A percentile compares a stretch with the other conserved stretches of the same genome.
Evolutionary conservation across 1,140 invertebrate species (phyloP).

Genomic region (Drosophila suzukii): DNA sequence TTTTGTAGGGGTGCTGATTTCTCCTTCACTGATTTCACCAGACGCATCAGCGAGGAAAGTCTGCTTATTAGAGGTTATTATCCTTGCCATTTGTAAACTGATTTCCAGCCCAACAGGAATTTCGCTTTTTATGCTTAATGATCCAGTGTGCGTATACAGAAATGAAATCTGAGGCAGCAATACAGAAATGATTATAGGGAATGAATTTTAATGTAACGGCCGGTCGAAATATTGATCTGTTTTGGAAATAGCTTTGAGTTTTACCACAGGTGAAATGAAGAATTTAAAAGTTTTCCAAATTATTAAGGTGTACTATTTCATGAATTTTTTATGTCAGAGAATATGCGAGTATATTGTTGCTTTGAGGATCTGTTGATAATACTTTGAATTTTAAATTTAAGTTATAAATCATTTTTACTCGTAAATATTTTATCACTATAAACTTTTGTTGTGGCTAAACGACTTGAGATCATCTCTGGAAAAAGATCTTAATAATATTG

Average conservation of each 20-base stretch:
- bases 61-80: slow-evolving; percentile 82
- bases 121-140: slow-evolving; percentile 55
- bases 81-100: slow-evolving; percentile 82
- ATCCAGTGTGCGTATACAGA: slow-evolving; percentile 22
- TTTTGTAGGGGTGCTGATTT: slow-evolving; percentile 45
- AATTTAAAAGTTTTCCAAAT: too few relatives aligned
- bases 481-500: too few relatives aligned
- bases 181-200: slow-evolving; percentile 3
- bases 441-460: too few relatives aligned
- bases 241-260: background rate
- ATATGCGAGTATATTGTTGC: too few relatives aligned
- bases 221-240: background rate
- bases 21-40: slow-evolving; percentile 72
- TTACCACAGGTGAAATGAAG: background rate
- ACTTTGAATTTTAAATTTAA: background rate
- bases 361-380: too few relatives aligned
- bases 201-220: slow-evolving; percentile 14
- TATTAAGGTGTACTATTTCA: too few relatives aligned
- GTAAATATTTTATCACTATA: background rate
- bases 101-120: slow-evolving; percentile 60
- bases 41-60: slow-evolving; percentile 45
- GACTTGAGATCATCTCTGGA: too few relatives aligned
- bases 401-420: too few relatives aligned
- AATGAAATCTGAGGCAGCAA: slow-evolving; percentile 27
- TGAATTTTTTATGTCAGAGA: too few relatives aligned